phyloP scores from a whole-genome alignment of 2,113 vertebrate species.

The Plotosus lineatus region DNA sequence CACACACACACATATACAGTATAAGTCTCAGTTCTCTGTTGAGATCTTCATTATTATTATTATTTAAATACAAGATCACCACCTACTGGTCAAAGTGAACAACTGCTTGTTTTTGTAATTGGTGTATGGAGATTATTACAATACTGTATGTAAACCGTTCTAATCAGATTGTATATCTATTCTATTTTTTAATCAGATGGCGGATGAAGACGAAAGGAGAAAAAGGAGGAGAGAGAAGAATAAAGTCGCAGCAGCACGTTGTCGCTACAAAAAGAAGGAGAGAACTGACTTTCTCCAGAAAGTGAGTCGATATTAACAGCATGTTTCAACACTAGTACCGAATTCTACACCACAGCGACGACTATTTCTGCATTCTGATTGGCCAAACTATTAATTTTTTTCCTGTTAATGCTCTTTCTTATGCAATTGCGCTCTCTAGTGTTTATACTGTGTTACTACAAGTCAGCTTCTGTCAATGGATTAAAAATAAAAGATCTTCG shows the following conservation, averaged over 20 bases:
- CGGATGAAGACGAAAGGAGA: slow-evolving; percentile 89
- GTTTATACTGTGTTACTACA: neutral
- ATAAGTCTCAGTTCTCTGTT: neutral
- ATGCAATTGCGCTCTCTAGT: neutral
- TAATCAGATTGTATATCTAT: neutral
- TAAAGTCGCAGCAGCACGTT: slow-evolving; percentile 93
- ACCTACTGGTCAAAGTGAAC: slow-evolving; percentile 23
- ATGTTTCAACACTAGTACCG: too few species aligned
- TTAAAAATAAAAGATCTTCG: neutral
- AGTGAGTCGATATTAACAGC: slow-evolving; percentile 70
- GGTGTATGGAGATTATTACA: too few species aligned
- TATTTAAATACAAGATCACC: slow-evolving; percentile 2
- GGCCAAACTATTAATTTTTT: neutral
- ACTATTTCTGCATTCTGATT: neutral
- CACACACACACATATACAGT: neutral
- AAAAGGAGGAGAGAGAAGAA: slow-evolving; percentile 96
- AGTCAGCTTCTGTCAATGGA: neutral
- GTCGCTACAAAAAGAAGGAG: slow-evolving; percentile 98
- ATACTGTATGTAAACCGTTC: neutral
- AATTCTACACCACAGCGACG: neutral
- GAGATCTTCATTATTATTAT: neutral
- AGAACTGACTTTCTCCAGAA: slow-evolving; percentile 93
- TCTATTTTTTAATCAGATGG: slow-evolving; percentile 72
- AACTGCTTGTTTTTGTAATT: neutral
- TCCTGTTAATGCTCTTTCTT: neutral